Evolutionary conservation across 37 sponge, comb jelly and placozoan genomes (phyloP), one percentile per base, ranked within the genome.

Genomic region (Aphrocallistes beatrix): DNA sequence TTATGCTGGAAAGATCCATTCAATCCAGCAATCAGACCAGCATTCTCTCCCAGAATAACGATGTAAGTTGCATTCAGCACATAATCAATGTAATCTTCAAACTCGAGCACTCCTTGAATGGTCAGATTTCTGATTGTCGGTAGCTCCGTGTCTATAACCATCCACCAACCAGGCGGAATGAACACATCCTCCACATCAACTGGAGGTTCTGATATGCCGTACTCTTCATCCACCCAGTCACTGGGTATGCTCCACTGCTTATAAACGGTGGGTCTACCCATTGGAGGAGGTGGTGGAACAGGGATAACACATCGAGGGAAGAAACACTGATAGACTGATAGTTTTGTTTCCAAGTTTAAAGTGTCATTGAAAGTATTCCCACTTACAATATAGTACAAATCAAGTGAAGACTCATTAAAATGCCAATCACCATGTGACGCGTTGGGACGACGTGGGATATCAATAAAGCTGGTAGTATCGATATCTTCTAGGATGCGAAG

Each of bases 31-130:
- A 60, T 32, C 10, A 60, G 75, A 6, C 75, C 75, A 60, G 75
- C 75, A 13, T 13, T 60, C 34, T 60, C 75, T 3, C 75, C 85
- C 8, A 81, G 51, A 30, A 97, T 89, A 23, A 93, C 50, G 38
- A 97, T 97, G 28, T 88, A 38, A 50, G 90, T 86, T 10, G 92
- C 92, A 39, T 90, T 89, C 23, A 97, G 42, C 0, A 60, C 37
- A 85, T 92, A 89, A 81, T 92, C 86, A 82, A 82, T 84, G 17
- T 51, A 49, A 83, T 91, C 89, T 0, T 82, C n/a, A 13, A 97
- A 51, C 85, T 97, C 93, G 81, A 97, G 82, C 0, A 84, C 92
- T 38, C 97, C 97, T 38, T 83, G 85, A 23, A 97, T 89, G 13
- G 81, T 90, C 13, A 93, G 36, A 1, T 32, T 90, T 0, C 51